phyloP scores from a whole-genome alignment of 2,113 vertebrate genomes.

The Rhagologus leucostigma region DNA sequence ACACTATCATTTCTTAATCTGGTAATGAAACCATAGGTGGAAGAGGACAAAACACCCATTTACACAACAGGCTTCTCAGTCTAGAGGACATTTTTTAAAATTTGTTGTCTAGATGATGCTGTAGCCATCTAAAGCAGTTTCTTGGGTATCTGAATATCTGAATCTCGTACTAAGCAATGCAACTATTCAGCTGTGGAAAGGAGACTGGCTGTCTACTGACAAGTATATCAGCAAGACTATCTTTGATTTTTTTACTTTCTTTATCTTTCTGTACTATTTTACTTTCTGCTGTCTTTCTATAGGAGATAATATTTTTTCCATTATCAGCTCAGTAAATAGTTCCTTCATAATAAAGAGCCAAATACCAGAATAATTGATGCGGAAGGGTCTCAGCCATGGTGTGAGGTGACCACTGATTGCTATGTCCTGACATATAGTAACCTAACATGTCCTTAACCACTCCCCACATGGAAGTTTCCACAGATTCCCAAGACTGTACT shows the following conservation, averaged over 20 bases:
- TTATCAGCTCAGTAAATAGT: background rate
- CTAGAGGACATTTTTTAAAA: background rate
- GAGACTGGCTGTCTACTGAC: background rate
- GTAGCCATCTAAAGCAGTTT: background rate
- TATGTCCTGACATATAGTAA: background rate
- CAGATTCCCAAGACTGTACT: background rate
- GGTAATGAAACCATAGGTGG: background rate
- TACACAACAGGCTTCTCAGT: background rate
- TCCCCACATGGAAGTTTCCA: background rate
- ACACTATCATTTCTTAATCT: background rate
- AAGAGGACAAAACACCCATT: background rate
- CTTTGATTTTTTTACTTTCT: background rate
- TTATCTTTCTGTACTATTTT: too few relatives aligned
- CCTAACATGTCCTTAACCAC: background rate
- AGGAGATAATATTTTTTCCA: background rate
- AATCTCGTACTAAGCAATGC: background rate
- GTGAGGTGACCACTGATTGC: background rate
- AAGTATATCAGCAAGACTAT: background rate
- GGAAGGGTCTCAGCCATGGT: background rate
- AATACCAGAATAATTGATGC: background rate
- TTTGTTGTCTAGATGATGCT: background rate
- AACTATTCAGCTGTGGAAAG: background rate
- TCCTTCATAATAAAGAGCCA: background rate
- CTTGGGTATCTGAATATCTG: background rate
- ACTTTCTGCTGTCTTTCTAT: too few relatives aligned